Percentiles rank a stretch among this genome's conserved stretches.
These are phyloP conservation scores for Orbicella faveolata DNA, from an alignment of 64 coral and sea anemone genomes.

Conservation along the genomic window DNA sequence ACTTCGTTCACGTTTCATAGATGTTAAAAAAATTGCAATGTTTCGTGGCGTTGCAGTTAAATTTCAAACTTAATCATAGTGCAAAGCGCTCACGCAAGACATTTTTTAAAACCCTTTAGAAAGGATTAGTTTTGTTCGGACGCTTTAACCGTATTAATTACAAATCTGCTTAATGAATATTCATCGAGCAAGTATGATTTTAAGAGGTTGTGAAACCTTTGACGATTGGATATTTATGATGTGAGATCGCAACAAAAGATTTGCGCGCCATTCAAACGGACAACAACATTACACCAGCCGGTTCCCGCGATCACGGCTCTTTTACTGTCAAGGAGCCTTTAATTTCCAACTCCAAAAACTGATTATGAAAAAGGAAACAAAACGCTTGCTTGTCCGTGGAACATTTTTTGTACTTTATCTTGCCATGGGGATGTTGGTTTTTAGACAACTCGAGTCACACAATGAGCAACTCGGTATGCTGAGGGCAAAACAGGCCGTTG, in stretches of 20 bases:
- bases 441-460: constrained; percentile 73
- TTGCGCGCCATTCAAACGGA: neutral
- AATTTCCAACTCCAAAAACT: neutral
- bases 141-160: neutral
- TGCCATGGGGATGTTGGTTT: constrained; percentile 73
- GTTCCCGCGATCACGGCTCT: neutral
- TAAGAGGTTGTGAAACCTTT: neutral
- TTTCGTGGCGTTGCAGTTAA: neutral
- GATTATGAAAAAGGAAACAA: constrained; percentile 64
- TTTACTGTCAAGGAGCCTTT: neutral
- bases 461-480: constrained; percentile 60
- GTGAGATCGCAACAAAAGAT: neutral
- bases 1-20: neutral
- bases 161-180: constrained; percentile 33
- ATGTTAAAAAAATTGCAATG: neutral
- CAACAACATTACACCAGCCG: neutral
- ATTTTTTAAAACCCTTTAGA: neutral
- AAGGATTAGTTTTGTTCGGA: neutral
- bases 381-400: constrained; percentile 64
- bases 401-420: constrained; percentile 81
- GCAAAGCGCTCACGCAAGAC: neutral
- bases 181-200: neutral
- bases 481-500: constrained; percentile 39
- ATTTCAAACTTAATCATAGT: neutral
- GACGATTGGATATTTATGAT: neutral